Evolutionary conservation across 35 echinoderm and acorn worm species (phyloP), one percentile per base, ranked within the genome.

Genomic region (Diadema setosum): DNA sequence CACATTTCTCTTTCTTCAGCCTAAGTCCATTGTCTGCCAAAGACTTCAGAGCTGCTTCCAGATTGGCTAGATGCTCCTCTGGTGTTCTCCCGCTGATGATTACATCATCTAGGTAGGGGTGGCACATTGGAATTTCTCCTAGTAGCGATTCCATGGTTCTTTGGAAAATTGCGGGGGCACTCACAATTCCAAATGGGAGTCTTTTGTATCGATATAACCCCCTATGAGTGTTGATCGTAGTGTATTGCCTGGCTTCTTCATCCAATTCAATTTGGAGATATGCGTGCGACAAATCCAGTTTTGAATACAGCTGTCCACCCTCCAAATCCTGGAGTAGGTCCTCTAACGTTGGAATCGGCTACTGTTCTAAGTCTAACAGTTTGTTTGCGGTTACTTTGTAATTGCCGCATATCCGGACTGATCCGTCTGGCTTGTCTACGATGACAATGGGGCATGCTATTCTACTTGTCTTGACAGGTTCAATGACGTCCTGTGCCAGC

Each of bases 381-480:
- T 83, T 86, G 40, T 95, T 95, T 61, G 88, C 83, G 25, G 93
- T 90, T n/a, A n/a, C n/a, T n/a, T n/a, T 90, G 63, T 90, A 94
- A 57, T 94, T 90, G 14, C 86, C 61, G 39, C 86, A 88, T 21
- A 85, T 39, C 18, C 81, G 17, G 46, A 89, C 35, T 23, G 76
- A 24, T 39, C 91, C 80, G 46, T 76, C 34, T 32, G 92, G 80
- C 42, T 89, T 94, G 11, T 25, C 26, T 14, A 83, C 92, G 21
- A 84, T 49, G 21, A 94, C 86, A 18, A 94, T 81, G 5, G 86
- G 86, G 36, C 44, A 80, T 20, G 92, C 92, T 56, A 73, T 80
- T 37, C 89, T 75, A 33, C 55, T 39, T 46, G 45, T 85, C 5
- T 87, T 64, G 4, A 89, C 92, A 43, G 63, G 44, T 39, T 94